A percentile compares a stretch with the other conserved stretches of the same genome.
phyloP scores from a whole-genome alignment of 2,888 invertebrate species.

The Melipona beecheii region DNA sequence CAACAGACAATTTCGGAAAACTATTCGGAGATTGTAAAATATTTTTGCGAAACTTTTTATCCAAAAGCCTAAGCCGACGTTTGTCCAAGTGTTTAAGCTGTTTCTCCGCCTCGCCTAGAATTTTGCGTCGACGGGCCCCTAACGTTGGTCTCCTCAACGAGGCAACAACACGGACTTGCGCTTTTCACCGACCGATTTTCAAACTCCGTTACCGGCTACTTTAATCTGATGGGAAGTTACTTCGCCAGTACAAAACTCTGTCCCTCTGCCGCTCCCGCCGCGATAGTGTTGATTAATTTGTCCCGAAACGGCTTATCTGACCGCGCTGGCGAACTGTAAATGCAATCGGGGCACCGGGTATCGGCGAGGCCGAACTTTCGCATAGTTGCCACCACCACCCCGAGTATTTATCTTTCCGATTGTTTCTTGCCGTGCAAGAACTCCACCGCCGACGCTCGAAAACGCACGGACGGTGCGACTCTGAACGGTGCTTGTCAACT shows the following conservation, averaged over 20 bases:
- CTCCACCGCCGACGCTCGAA: constrained; percentile 6
- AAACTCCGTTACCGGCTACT: constrained; percentile 41
- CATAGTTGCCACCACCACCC: constrained; percentile 34
- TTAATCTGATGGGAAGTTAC: constrained; percentile 55
- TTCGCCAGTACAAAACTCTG: constrained; percentile 9
- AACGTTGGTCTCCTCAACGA: neutral
- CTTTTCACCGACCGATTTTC: constrained; percentile 44
- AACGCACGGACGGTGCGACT: neutral
- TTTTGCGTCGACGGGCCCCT: neutral
- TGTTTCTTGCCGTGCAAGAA: constrained; percentile 17
- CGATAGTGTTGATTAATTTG: constrained; percentile 61
- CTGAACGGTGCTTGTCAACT: neutral
- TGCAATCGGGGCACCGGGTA: constrained; percentile 41
- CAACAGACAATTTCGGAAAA: no score
- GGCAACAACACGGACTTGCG: neutral
- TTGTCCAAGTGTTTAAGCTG: neutral
- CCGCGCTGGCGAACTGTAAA: constrained; percentile 39
- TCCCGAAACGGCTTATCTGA: constrained; percentile 57
- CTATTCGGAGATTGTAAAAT: neutral
- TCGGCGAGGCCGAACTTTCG: constrained; percentile 32
- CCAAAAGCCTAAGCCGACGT: no score
- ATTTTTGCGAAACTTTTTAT: no score
- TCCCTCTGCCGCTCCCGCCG: constrained; percentile 23
- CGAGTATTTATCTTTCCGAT: constrained; percentile 50
- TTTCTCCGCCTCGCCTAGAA: neutral